These are phyloP conservation scores for Characodon lateralis DNA, from an alignment of 2,797 vertebrate species.

Conservation along the genomic window DNA sequence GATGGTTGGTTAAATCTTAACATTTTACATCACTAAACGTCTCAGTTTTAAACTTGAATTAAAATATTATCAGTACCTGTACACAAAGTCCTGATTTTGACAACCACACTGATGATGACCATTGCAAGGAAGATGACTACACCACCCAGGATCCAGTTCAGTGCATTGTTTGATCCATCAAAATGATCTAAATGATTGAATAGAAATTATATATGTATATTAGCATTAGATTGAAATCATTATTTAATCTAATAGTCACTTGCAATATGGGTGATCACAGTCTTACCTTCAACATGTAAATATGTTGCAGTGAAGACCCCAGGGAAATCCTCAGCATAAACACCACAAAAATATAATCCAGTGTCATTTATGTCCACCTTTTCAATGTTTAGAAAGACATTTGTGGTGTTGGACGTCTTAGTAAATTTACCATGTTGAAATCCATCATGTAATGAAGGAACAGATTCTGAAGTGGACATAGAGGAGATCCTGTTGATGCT, in stretches of 20 bases:
- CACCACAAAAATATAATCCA: slow-evolving; percentile 18
- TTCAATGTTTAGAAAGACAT: slow-evolving; percentile 16
- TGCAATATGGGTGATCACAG: neutral
- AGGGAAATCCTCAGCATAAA: neutral
- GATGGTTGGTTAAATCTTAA: no score
- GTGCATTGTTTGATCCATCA: neutral
- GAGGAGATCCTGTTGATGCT: slow-evolving; percentile 11
- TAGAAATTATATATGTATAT: neutral
- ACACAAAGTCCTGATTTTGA: neutral
- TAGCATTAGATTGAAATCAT: neutral
- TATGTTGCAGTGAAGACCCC: neutral
- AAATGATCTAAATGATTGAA: neutral
- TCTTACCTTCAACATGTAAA: slow-evolving; percentile 1
- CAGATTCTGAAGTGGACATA: neutral
- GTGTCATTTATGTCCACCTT: neutral
- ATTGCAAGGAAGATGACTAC: neutral
- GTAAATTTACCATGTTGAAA: accelerated
- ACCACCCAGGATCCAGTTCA: neutral
- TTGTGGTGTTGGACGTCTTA: slow-evolving; percentile 8
- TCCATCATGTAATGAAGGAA: accelerated
- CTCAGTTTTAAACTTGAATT: neutral
- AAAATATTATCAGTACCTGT: neutral
- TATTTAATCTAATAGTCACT: neutral
- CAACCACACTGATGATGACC: neutral
- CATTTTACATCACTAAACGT: neutral